Conservation (phyloP, 2,113 vertebrate species). For the Rafetus swinhoei region DNA sequence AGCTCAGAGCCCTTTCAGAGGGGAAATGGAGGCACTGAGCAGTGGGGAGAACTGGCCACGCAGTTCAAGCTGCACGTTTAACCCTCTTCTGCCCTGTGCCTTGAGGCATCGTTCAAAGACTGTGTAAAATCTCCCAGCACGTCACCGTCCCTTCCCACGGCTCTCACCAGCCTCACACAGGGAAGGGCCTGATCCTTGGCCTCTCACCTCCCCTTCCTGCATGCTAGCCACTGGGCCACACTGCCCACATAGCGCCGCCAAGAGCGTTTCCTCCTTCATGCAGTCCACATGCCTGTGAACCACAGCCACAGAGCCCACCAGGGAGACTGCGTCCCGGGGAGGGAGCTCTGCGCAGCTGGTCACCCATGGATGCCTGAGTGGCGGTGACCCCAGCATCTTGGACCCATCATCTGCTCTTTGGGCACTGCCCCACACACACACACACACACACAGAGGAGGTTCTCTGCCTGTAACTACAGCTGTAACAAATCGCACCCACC, state of each 20-base stretch:
- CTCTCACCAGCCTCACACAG: not conserved
- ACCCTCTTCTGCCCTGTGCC: not conserved
- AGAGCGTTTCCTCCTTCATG: not conserved
- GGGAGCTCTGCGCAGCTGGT: not conserved
- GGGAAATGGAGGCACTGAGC: not conserved
- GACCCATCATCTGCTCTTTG: too few relatives aligned
- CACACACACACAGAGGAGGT: too few relatives aligned
- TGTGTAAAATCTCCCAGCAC: not conserved
- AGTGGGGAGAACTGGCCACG: not conserved
- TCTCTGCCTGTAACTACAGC: too few relatives aligned
- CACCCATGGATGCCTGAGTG: too few relatives aligned
- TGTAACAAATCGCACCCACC: too few relatives aligned
- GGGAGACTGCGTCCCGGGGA: not conserved
- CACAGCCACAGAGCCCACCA: not conserved
- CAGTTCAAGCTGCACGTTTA: not conserved
- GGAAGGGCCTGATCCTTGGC: not conserved
- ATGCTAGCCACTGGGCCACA: not conserved
- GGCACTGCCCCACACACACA: too few relatives aligned
- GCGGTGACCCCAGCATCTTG: not conserved
- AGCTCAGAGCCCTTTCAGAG: not conserved
- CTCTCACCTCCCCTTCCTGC: not conserved
- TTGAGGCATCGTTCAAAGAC: not conserved
- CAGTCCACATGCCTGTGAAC: not conserved
- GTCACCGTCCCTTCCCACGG: not conserved
- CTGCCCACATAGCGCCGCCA: not conserved